Evolutionary conservation across 1,140 invertebrate species (phyloP).

Genomic region (Caenorhabditis inopinata): DNA sequence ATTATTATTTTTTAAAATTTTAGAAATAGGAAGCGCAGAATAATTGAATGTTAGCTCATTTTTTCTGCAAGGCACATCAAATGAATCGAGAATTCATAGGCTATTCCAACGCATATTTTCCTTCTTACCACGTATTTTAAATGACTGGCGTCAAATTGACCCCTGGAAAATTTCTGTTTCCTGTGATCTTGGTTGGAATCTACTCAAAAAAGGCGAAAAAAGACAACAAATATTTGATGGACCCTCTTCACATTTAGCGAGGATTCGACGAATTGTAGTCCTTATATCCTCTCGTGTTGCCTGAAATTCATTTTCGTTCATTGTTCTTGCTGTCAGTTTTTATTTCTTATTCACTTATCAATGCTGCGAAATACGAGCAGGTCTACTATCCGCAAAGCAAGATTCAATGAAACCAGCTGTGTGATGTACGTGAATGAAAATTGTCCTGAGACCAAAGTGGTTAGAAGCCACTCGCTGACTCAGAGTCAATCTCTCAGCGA

Average conservation of each 20-base stretch:
- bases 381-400: neutral
- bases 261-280: neutral
- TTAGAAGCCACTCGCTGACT: neutral
- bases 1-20: neutral
- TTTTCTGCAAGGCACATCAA: too few species aligned
- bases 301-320: neutral
- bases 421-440: constrained; percentile 29
- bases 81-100: neutral
- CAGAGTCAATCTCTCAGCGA: constrained; percentile 3
- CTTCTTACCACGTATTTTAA: neutral
- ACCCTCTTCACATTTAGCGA: constrained; percentile 18
- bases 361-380: neutral
- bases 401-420: constrained; percentile 15
- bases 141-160: neutral
- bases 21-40: neutral
- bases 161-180: neutral
- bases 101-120: too few species aligned
- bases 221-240: constrained; percentile 28
- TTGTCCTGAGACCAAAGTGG: constrained; percentile 9
- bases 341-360: neutral
- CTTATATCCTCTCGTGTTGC: neutral
- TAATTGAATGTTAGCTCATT: neutral
- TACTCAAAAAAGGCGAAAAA: neutral
- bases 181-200: neutral
- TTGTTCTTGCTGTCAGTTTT: neutral